Percentiles rank a stretch among this genome's conserved stretches.
These are phyloP conservation scores for Trachymyrmex cornetzi DNA, from an alignment of 1,140 invertebrate species.

Conservation along the genomic window DNA sequence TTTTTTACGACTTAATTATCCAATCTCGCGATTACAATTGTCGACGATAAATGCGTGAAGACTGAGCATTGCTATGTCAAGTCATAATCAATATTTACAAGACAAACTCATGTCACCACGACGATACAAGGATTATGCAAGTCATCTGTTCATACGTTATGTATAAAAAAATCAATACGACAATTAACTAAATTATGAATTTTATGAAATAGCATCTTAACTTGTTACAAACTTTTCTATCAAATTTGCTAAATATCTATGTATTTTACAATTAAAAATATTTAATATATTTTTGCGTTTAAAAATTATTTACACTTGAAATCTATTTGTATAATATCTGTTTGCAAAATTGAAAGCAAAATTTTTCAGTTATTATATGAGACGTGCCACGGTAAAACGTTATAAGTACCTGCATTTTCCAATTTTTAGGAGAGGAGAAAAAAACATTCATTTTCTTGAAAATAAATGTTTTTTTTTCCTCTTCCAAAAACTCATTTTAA, in stretches of 20 bases:
- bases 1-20: constrained; percentile 56
- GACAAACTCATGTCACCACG: not conserved
- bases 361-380: not conserved
- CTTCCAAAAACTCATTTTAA: no score
- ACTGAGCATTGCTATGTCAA: not conserved
- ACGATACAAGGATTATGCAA: not conserved
- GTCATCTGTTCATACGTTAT: not conserved
- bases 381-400: no score
- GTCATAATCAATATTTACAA: constrained; percentile 22
- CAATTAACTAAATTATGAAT: not conserved
- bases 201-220: not conserved
- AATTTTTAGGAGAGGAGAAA: no score
- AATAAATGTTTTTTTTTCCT: no score
- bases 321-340: not conserved
- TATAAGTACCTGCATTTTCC: no score
- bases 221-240: not conserved
- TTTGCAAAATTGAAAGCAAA: not conserved
- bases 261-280: not conserved
- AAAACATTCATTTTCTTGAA: no score
- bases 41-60: constrained; percentile 15
- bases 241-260: not conserved
- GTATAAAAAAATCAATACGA: not conserved
- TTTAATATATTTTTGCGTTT: not conserved
- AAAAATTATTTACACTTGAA: not conserved
- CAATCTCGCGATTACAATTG: constrained; percentile 6